Conservation (phyloP, 2,797 vertebrate species). For the Arnoldichthys spilopterus region DNA sequence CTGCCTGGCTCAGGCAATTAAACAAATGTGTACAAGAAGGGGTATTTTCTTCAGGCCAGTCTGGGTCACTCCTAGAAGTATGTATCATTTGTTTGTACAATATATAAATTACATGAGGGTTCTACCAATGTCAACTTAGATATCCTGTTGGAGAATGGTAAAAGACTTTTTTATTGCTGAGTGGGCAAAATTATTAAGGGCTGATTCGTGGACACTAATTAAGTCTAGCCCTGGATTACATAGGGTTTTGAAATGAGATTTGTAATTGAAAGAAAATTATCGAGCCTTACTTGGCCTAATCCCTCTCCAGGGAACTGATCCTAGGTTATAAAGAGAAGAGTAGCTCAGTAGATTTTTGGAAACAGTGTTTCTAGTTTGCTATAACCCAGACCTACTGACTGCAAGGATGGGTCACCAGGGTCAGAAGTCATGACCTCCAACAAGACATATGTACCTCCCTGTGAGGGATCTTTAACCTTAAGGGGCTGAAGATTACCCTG, state of each 20-base stretch:
- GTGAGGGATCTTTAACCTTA: constrained; percentile 51
- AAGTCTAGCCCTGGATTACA: too few relatives aligned
- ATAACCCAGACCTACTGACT: constrained; percentile 54
- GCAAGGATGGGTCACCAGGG: constrained; percentile 48
- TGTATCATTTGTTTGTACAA: neutral
- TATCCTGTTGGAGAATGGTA: neutral
- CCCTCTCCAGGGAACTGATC: neutral
- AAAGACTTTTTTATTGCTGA: neutral
- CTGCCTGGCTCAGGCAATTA: constrained; percentile 4
- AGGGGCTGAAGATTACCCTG: constrained; percentile 49
- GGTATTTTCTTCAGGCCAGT: constrained; percentile 13
- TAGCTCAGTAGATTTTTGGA: neutral
- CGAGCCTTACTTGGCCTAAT: too few relatives aligned
- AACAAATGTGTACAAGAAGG: constrained; percentile 8
- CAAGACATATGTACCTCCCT: constrained; percentile 48
- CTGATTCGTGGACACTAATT: too few relatives aligned
- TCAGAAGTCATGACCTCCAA: constrained; percentile 62
- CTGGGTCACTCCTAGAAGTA: constrained; percentile 1
- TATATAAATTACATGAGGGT: neutral
- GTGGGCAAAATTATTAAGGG: too few relatives aligned
- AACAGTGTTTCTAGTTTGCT: constrained; percentile 27
- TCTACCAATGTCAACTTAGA: neutral
- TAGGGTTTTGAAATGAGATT: too few relatives aligned
- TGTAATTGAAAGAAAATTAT: too few relatives aligned
- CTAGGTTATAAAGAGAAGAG: neutral